Evolutionary conservation across 2,888 invertebrate species (phyloP).

Genomic region (Aphelenchoides bicaudatus): DNA sequence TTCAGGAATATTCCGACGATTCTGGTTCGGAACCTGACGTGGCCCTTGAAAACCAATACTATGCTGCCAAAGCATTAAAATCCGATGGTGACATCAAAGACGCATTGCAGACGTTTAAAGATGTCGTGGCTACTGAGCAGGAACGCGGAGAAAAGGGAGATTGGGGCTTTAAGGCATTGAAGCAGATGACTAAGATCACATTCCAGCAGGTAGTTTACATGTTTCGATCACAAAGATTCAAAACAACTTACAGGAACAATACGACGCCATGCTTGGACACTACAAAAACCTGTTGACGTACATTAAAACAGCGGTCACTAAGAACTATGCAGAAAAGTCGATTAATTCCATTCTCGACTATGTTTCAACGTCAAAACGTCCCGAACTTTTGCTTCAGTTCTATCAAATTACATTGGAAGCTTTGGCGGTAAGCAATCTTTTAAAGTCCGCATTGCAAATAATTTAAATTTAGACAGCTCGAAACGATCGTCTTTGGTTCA

Average conservation of each 20-base stretch:
- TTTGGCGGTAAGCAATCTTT: slow-evolving; percentile 49
- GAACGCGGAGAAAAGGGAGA: slow-evolving; percentile 99
- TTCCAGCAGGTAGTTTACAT: slow-evolving; percentile 76
- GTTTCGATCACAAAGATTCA: background rate
- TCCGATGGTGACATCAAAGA: slow-evolving; percentile 84
- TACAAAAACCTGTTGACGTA: slow-evolving; percentile 94
- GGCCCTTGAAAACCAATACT: slow-evolving; percentile 98
- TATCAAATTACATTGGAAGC: slow-evolving; percentile 75
- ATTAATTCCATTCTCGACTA: slow-evolving; percentile 98
- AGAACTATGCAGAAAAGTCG: slow-evolving; percentile 98
- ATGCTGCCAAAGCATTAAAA: slow-evolving; percentile 95
- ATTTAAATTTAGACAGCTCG: slow-evolving; percentile 76
- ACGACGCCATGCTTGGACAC: slow-evolving; percentile 87
- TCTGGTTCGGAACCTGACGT: slow-evolving; percentile 98
- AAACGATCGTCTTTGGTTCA: slow-evolving; percentile 98
- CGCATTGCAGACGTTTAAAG: slow-evolving; percentile 80
- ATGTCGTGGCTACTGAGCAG: slow-evolving; percentile 87
- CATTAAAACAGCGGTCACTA: slow-evolving; percentile 96
- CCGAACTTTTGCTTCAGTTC: slow-evolving; percentile 91
- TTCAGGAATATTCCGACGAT: slow-evolving; percentile 90
- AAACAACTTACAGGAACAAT: slow-evolving; percentile 71
- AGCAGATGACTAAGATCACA: slow-evolving; percentile 99
- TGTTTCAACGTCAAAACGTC: slow-evolving; percentile 97
- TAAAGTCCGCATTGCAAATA: slow-evolving; percentile 4
- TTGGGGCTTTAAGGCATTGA: slow-evolving; percentile 99